Base-by-base conservation (phyloP, 2,888 invertebrate genomes). In the Nezara viridula region DNA sequence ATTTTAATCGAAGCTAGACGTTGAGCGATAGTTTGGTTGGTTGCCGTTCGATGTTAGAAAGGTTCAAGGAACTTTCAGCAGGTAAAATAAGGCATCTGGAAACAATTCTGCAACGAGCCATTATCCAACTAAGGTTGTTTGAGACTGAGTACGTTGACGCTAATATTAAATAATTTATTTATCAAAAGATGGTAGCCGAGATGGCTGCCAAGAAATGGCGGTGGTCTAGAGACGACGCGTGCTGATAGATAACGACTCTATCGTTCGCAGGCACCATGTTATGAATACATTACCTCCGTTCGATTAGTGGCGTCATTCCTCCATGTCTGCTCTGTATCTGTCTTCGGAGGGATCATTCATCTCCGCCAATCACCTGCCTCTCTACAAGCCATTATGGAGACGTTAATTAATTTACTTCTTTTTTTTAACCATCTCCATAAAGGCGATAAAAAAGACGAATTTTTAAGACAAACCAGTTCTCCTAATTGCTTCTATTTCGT, bases 401-500 rank as follows among this genome's bases (percentile, higher is more conserved):
- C 81, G 81, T 81, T 81, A 81, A 81, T 81, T 81, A 81, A 81
- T 81, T 44, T 81, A 44, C n/a, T 44, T 81, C 21, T 77, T 37
- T 44, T 40, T 77, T n/a, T 81, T 32, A 66, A 66, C 66, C 37
- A 73, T 47, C 81, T 81, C 44, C 81, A 47, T 81, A 47, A 81
- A 81, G 81, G 44, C 81, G 81, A 81, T 47, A 81, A 81, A 81
- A 81, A 81, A 81, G 81, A 47, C 81, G 81, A 44, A 81, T 81
- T 81, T 81, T 81, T 81, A 44, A 81, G 81, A 81, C 81, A 81
- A 81, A 81, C 81, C 81, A 81, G 81, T 81, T 81, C 44, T n/a
- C 81, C 81, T 81, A 81, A 81, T 81, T 81, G 44, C 81, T 81
- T 81, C 81, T 81, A 81, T 81, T 81, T 81, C 81, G 81, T 81